A percentile compares a stretch with the other conserved stretches of the same genome.
Evolutionary conservation across 2,797 vertebrate genomes (phyloP).

Genomic region (Uromys caudimaculatus): DNA sequence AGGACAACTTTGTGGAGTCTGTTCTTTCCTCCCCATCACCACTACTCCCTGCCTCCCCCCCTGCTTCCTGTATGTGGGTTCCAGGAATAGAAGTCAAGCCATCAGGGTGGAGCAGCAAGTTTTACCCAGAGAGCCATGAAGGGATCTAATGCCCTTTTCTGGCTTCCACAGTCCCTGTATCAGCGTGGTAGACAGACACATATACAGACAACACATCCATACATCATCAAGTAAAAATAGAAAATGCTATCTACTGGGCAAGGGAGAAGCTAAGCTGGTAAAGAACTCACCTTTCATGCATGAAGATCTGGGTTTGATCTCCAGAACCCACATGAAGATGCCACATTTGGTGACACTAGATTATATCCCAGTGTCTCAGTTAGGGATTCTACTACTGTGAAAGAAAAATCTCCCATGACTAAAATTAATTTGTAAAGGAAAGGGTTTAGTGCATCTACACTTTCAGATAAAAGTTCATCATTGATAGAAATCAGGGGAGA

Average conservation of each 20-base stretch:
- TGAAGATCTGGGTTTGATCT: not conserved
- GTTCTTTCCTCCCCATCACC: not conserved
- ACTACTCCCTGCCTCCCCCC: not conserved
- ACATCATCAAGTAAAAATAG: not conserved
- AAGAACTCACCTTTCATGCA: not conserved
- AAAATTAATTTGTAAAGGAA: not conserved
- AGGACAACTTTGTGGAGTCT: not conserved
- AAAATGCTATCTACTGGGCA: not conserved
- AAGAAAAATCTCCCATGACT: not conserved
- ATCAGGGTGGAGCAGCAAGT: not conserved
- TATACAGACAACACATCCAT: not conserved
- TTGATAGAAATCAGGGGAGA: not conserved
- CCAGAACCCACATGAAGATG: not conserved
- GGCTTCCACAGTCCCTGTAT: not conserved
- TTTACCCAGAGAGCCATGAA: not conserved
- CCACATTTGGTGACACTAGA: not conserved
- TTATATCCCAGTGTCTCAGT: not conserved
- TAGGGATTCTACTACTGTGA: not conserved
- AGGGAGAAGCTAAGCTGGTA: not conserved
- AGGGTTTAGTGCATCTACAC: not conserved
- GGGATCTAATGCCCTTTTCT: not conserved
- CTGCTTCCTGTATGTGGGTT: not conserved
- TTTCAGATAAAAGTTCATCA: not conserved
- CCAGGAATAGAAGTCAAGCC: not conserved
- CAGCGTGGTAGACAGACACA: not conserved